Evolutionary conservation across 2,113 vertebrate genomes (phyloP).

Genomic region (Holacanthus passer): DNA sequence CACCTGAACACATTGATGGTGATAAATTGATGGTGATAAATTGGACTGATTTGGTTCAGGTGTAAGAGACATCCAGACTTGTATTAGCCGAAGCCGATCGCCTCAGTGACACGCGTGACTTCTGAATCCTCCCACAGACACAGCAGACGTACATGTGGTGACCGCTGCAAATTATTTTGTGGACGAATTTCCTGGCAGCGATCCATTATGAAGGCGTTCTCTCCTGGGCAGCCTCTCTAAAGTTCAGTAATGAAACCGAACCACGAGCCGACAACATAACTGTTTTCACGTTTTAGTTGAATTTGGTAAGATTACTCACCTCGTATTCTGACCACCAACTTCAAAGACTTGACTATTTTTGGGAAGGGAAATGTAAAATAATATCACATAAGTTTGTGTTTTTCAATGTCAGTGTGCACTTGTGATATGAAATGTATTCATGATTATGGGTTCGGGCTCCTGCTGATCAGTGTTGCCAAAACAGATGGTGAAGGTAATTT

Average conservation of each 20-base stretch:
- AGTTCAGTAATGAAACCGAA: conserved; percentile 37
- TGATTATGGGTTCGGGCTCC: not conserved
- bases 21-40: not conserved
- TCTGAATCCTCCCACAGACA: conserved; percentile 3
- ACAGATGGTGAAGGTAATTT: conserved; percentile 14
- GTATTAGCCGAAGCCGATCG: not conserved
- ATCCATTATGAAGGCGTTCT: conserved; percentile 29
- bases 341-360: not conserved
- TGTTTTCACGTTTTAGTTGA: not conserved
- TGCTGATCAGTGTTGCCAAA: conserved; percentile 8
- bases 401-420: not conserved
- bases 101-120: conserved; percentile 28
- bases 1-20: not conserved
- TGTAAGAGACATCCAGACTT: not conserved
- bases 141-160: conserved; percentile 33
- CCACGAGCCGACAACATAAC: not conserved
- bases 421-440: not conserved
- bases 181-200: conserved; percentile 17
- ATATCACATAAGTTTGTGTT: not conserved
- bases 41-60: not conserved
- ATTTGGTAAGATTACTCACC: not conserved
- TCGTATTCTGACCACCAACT: not conserved
- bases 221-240: conserved; percentile 22
- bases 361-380: not conserved
- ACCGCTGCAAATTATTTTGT: conserved; percentile 49